A percentile compares a stretch with the other conserved stretches of the same genome.
Conservation (phyloP, 2,113 vertebrate species). For the Oophaga pumilio region DNA sequence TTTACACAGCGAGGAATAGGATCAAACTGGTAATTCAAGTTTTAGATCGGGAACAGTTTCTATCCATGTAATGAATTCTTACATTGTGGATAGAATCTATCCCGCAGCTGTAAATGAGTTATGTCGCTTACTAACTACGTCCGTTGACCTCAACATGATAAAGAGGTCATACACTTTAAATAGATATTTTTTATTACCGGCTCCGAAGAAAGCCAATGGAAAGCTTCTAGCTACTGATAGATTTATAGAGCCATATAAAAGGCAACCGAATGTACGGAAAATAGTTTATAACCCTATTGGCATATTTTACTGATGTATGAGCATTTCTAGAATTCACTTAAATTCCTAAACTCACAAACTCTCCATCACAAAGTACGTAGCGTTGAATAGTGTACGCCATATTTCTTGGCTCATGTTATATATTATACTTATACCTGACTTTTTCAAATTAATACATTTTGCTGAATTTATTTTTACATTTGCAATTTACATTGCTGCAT, state of each 20-base stretch:
- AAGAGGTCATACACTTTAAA: slow-evolving; percentile 47
- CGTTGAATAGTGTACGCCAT: not conserved
- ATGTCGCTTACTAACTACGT: slow-evolving; percentile 17
- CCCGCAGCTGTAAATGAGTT: slow-evolving; percentile 30
- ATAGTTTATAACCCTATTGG: slow-evolving; percentile 52
- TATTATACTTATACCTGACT: not conserved
- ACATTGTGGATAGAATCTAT: slow-evolving; percentile 1
- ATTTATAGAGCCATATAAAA: slow-evolving; percentile 47
- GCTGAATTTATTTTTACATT: not conserved
- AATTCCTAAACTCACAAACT: slow-evolving; percentile 16
- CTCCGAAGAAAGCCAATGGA: slow-evolving; percentile 41
- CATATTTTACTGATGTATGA: slow-evolving; percentile 50
- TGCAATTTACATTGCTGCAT: slow-evolving; percentile 5
- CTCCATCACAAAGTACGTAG: not conserved
- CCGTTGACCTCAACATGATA: slow-evolving; percentile 37
- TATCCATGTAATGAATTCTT: slow-evolving; percentile 12
- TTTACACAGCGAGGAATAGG: not conserved
- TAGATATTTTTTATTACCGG: slow-evolving; percentile 38
- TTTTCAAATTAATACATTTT: not conserved
- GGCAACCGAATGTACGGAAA: slow-evolving; percentile 30
- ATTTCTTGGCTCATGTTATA: not conserved
- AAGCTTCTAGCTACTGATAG: slow-evolving; percentile 31
- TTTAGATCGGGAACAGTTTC: not conserved
- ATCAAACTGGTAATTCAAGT: not conserved
- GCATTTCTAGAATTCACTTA: slow-evolving; percentile 39